These are phyloP conservation scores for Heloderma charlesbogerti DNA, from an alignment of 2,113 vertebrate genomes.

Conservation along the genomic window DNA sequence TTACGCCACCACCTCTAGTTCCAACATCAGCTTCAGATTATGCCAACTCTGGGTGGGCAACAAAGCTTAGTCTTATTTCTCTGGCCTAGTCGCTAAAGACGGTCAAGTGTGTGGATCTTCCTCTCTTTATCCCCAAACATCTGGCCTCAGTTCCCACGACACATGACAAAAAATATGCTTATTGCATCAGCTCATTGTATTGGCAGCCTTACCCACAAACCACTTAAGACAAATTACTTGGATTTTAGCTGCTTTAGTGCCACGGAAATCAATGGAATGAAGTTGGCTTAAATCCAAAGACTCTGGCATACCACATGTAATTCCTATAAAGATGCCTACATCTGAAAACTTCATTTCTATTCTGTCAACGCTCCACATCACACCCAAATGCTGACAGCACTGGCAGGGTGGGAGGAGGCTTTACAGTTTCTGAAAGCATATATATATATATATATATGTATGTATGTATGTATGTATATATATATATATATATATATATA, in stretches of 20 bases:
- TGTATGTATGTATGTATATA: too few species aligned
- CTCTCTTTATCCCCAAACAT: constrained; percentile 1
- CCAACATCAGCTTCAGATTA: background rate
- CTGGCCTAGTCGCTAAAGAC: background rate
- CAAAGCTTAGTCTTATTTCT: background rate
- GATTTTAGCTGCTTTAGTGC: constrained; percentile 41
- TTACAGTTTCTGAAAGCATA: constrained; percentile 8
- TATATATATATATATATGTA: too few species aligned
- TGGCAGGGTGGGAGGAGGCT: too few species aligned
- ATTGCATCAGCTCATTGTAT: background rate
- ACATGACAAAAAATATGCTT: constrained; percentile 12
- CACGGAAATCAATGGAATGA: constrained; percentile 36
- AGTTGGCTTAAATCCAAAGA: constrained; percentile 14
- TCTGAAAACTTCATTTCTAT: constrained; percentile 33
- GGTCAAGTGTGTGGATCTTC: background rate
- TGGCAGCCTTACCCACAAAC: constrained; percentile 34
- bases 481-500: too few species aligned
- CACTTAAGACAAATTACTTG: constrained; percentile 47
- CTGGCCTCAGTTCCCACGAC: constrained; percentile 23
- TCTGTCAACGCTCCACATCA: constrained; percentile 7
- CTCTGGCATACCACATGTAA: constrained; percentile 15
- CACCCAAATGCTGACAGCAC: background rate
- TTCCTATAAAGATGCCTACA: constrained; percentile 29
- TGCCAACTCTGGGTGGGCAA: background rate
- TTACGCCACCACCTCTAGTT: background rate